phyloP scores from a whole-genome alignment of 2,113 vertebrate species.

The Sinocyclocheilus rhinocerous region DNA sequence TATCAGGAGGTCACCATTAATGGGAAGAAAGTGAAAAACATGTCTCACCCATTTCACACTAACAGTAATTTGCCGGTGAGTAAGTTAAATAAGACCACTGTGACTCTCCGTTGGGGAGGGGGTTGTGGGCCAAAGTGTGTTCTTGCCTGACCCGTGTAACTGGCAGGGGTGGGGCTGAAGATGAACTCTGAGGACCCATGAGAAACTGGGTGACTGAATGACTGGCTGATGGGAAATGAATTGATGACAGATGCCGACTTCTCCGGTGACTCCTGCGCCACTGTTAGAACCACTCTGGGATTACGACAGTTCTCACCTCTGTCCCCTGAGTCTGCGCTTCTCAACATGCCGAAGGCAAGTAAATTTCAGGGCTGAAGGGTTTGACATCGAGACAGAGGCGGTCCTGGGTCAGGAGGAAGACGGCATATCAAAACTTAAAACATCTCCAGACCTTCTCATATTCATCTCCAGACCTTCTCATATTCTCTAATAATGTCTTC shows the following conservation, averaged over 20 bases:
- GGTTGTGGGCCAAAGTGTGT: constrained; percentile 3
- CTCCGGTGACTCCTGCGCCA: background rate
- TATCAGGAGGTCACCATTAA: constrained; percentile 45
- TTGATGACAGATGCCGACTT: constrained; percentile 30
- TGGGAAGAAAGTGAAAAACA: constrained; percentile 43
- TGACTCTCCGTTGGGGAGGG: background rate
- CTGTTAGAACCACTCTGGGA: constrained; percentile 24
- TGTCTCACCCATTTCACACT: constrained; percentile 43
- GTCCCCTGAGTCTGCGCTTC: constrained; percentile 4
- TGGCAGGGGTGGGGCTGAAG: background rate
- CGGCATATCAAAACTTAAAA: constrained; percentile 11
- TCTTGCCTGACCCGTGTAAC: background rate
- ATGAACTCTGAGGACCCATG: constrained; percentile 31
- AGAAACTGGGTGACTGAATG: background rate
- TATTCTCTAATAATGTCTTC: background rate
- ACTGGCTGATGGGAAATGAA: constrained; percentile 38
- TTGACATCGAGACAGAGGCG: constrained; percentile 5
- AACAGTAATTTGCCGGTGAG: constrained; percentile 42
- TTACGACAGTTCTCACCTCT: constrained; percentile 34
- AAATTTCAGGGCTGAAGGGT: constrained; percentile 29
- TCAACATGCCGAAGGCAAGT: constrained; percentile 28
- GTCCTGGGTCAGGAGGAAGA: background rate
- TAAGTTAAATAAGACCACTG: constrained; percentile 36
- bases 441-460: background rate
- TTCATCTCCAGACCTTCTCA: background rate